phyloP scores from a whole-genome alignment of 2,888 invertebrate species.

The Lasiommata megera region DNA sequence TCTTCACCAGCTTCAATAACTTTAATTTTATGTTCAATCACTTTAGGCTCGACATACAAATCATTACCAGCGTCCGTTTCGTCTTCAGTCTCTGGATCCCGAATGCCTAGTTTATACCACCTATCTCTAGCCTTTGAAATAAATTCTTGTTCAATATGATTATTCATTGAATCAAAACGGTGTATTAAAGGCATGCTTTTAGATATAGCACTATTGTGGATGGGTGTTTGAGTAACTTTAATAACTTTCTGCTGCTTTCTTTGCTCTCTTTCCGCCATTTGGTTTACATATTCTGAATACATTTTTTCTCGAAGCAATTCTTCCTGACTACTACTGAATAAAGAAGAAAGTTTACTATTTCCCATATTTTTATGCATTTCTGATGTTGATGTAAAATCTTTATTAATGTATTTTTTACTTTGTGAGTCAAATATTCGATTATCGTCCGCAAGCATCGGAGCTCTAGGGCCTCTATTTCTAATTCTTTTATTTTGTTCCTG shows the following conservation, averaged over 20 bases:
- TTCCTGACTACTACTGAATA: constrained; percentile 84
- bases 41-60: constrained; percentile 65
- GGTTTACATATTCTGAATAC: constrained; percentile 91
- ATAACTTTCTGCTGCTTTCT: constrained; percentile 90
- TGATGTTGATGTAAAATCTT: not conserved
- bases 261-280: constrained; percentile 89
- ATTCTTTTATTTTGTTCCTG: constrained; percentile 63
- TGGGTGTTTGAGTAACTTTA: constrained; percentile 85
- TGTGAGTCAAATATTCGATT: constrained; percentile 44
- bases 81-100: constrained; percentile 84
- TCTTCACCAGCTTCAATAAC: constrained; percentile 85
- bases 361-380: constrained; percentile 40
- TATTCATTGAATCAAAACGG: constrained; percentile 63
- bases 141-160: constrained; percentile 87
- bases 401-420: constrained; percentile 8
- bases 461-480: constrained; percentile 55
- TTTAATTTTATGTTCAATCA: constrained; percentile 78
- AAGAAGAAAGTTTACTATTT: constrained; percentile 50
- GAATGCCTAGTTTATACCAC: constrained; percentile 85
- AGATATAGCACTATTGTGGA: constrained; percentile 48
- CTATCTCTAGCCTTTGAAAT: constrained; percentile 88
- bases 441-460: constrained; percentile 65
- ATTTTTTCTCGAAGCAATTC: constrained; percentile 89
- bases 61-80: constrained; percentile 65
- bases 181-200: constrained; percentile 65